Evolutionary conservation across 2,888 invertebrate genomes (phyloP).

Genomic region (Tyria jacobaeae): DNA sequence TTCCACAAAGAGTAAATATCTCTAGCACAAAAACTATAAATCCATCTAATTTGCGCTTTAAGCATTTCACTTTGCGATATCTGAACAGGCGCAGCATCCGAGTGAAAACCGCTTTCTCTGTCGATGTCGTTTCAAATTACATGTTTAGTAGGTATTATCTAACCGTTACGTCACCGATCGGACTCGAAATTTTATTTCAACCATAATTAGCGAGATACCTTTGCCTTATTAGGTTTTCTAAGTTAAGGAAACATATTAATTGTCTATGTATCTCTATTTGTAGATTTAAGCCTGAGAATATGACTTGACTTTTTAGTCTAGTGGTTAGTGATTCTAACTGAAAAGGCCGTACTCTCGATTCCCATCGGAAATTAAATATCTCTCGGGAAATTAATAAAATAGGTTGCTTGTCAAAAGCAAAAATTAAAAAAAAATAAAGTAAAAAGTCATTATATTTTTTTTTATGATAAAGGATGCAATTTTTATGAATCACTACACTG

Average conservation of each 20-base stretch:
- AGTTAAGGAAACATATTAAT: background rate
- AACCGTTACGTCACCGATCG: slow-evolving; percentile 39
- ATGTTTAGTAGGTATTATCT: slow-evolving; percentile 52
- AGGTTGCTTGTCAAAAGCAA: too few species aligned
- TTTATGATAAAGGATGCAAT: too few species aligned
- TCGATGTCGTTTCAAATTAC: slow-evolving; percentile 38
- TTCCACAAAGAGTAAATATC: background rate
- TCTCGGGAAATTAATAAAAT: too few species aligned
- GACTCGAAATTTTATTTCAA: slow-evolving; percentile 28
- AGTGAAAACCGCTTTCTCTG: slow-evolving; percentile 53
- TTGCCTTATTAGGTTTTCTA: background rate
- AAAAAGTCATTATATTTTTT: too few species aligned
- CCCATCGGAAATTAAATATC: too few species aligned
- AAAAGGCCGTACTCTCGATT: too few species aligned
- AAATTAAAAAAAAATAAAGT: too few species aligned
- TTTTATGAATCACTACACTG: too few species aligned
- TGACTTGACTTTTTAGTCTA: too few species aligned
- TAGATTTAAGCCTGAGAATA: too few species aligned
- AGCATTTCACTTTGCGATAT: slow-evolving; percentile 37
- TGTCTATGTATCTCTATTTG: background rate
- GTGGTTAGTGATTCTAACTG: too few species aligned
- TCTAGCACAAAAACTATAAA: background rate
- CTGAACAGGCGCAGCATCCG: slow-evolving; percentile 54
- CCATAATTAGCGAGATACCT: slow-evolving; percentile 11
- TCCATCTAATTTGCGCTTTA: slow-evolving; percentile 27